phyloP scores from a whole-genome alignment of 1,140 invertebrate genomes.

The Protaetia brevitarsis region DNA sequence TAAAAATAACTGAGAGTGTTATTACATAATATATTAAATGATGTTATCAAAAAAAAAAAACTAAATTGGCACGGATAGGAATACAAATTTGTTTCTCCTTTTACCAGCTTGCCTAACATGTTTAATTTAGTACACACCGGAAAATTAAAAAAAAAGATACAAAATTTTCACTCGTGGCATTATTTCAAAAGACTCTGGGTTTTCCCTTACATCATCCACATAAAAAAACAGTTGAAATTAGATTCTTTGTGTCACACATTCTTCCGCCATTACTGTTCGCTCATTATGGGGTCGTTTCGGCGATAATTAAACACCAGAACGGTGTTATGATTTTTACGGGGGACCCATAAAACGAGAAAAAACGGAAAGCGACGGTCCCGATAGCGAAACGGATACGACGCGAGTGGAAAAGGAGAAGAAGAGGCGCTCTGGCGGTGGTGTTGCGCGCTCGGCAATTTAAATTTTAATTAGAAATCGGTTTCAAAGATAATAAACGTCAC shows the following conservation, averaged over 20 bases:
- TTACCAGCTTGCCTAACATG: too few species aligned
- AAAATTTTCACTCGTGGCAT: too few species aligned
- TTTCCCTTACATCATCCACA: too few species aligned
- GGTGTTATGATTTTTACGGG: background rate
- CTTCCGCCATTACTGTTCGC: background rate
- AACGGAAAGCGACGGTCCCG: background rate
- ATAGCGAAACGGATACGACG: background rate
- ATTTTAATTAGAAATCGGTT: conserved; percentile 20
- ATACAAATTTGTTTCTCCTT: too few species aligned
- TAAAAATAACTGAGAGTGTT: too few species aligned
- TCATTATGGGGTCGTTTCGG: background rate
- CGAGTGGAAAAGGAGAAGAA: too few species aligned
- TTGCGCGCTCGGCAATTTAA: conserved; percentile 8
- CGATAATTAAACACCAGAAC: background rate
- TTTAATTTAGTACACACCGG: too few species aligned
- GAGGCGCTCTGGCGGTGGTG: background rate
- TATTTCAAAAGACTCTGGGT: too few species aligned
- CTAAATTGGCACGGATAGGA: too few species aligned
- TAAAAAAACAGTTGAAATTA: background rate
- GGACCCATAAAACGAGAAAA: background rate
- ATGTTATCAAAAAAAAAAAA: too few species aligned
- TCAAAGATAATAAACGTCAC: conserved; percentile 4
- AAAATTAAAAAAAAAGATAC: too few species aligned
- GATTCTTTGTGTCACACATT: background rate
- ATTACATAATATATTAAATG: too few species aligned